A percentile compares a stretch with the other conserved stretches of the same genome.
Conservation (phyloP, 2,113 vertebrate genomes). For the Lepus europaeus region DNA sequence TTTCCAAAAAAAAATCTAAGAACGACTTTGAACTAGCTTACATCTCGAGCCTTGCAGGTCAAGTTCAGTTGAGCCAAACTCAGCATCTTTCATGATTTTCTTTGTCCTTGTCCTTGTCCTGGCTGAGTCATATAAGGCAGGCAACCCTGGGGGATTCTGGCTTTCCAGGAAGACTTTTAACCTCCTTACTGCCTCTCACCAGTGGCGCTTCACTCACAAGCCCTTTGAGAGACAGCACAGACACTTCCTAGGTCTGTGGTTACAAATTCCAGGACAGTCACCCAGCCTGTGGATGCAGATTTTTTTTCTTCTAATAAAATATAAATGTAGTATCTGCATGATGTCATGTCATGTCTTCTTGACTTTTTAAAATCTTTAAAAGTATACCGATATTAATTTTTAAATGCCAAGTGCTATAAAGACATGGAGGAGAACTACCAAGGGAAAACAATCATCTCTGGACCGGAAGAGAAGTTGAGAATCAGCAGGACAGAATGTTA, state of each 20-base stretch:
- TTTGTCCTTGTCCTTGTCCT: neutral
- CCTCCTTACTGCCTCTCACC: neutral
- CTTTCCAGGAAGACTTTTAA: neutral
- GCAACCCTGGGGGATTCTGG: neutral
- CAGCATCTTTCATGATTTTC: neutral
- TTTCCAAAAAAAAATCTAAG: constrained; percentile 32
- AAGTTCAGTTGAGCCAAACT: neutral
- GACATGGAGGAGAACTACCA: neutral
- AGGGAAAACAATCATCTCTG: neutral
- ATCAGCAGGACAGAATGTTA: neutral
- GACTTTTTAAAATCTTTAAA: constrained; percentile 61
- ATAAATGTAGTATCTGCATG: neutral
- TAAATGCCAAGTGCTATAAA: constrained; percentile 42
- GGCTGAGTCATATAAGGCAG: neutral
- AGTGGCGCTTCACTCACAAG: neutral
- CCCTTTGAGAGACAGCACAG: neutral
- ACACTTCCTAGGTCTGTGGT: neutral
- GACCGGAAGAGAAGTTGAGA: neutral
- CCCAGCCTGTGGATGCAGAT: neutral
- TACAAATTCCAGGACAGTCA: constrained; percentile 4
- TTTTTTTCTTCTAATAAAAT: constrained; percentile 61
- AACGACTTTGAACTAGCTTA: constrained; percentile 16
- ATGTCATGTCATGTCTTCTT: neutral
- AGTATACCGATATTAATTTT: constrained; percentile 51
- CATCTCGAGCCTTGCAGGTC: neutral